phyloP scores from a whole-genome alignment of 2,888 invertebrate genomes.

The Drosophila bunnanda region DNA sequence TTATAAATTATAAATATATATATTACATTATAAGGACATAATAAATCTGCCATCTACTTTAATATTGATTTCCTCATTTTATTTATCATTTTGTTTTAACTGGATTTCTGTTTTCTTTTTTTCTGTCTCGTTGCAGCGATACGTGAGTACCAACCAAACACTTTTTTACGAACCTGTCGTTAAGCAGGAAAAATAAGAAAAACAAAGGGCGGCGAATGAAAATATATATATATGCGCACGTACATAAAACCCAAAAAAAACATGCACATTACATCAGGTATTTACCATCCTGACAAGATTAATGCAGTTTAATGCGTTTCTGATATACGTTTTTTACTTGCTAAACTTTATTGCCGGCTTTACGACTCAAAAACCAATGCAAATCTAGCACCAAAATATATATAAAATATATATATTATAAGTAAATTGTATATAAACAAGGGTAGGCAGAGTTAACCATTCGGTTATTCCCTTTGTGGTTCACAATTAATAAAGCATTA shows the following conservation, averaged over 20 bases:
- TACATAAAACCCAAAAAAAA: constrained; percentile 33
- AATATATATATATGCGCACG: constrained; percentile 14
- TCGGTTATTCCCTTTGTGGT: constrained; percentile 19
- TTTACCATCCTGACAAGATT: constrained; percentile 42
- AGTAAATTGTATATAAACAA: background rate
- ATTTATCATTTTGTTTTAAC: constrained; percentile 2
- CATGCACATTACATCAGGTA: constrained; percentile 44
- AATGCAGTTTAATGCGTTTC: constrained; percentile 45
- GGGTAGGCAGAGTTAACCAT: background rate
- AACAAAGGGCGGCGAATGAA: constrained; percentile 25
- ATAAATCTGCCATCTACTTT: constrained; percentile 6
- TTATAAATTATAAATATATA: background rate
- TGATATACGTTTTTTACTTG: constrained; percentile 34
- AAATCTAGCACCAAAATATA: background rate
- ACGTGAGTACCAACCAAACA: constrained; percentile 71
- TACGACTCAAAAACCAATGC: constrained; percentile 19
- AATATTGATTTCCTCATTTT: constrained; percentile 35
- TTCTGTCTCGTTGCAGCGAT: constrained; percentile 74
- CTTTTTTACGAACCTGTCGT: constrained; percentile 25
- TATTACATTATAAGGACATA: background rate
- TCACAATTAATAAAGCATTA: constrained; percentile 21
- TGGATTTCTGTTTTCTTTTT: constrained; percentile 30
- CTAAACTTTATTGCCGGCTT: constrained; percentile 24
- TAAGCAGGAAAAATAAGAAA: constrained; percentile 11
- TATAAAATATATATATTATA: background rate